phyloP scores from a whole-genome alignment of 2,113 vertebrate genomes.

The Vulpes vulpes region DNA sequence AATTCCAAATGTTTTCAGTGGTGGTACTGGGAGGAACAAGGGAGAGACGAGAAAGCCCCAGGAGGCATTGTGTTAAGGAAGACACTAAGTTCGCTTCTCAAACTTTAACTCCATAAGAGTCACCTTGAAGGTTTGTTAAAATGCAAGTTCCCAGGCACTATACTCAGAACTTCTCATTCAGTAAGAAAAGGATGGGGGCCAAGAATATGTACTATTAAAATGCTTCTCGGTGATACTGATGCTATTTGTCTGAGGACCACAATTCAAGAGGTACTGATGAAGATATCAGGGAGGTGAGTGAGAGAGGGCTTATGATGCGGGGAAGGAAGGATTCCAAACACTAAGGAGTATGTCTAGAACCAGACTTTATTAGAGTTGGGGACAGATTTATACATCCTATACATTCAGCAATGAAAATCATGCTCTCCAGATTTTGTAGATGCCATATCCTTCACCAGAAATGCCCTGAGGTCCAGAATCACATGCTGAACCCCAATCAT shows the following conservation, averaged over 20 bases:
- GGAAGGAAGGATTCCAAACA: not conserved
- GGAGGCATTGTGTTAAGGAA: not conserved
- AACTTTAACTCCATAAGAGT: not conserved
- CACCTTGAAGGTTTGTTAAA: not conserved
- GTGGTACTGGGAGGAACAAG: not conserved
- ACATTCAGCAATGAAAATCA: not conserved
- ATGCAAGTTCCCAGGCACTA: not conserved
- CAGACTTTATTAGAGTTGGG: not conserved
- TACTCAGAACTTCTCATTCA: not conserved
- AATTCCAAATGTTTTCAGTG: not conserved
- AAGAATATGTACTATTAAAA: not conserved
- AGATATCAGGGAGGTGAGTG: not conserved
- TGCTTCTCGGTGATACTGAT: not conserved
- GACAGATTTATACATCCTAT: not conserved
- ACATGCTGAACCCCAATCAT: not conserved
- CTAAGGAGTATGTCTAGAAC: not conserved
- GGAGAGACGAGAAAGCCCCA: not conserved
- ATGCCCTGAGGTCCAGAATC: not conserved
- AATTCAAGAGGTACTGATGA: not conserved
- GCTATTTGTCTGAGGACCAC: not conserved
- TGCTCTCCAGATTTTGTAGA: not conserved
- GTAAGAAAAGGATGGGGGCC: not conserved
- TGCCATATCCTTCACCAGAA: not conserved
- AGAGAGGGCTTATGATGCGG: no score
- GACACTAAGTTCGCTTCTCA: not conserved